Percentiles rank a stretch among this genome's conserved stretches.
phyloP scores from a whole-genome alignment of 1,140 invertebrate genomes.

The Lepeophtheirus salmonis region DNA sequence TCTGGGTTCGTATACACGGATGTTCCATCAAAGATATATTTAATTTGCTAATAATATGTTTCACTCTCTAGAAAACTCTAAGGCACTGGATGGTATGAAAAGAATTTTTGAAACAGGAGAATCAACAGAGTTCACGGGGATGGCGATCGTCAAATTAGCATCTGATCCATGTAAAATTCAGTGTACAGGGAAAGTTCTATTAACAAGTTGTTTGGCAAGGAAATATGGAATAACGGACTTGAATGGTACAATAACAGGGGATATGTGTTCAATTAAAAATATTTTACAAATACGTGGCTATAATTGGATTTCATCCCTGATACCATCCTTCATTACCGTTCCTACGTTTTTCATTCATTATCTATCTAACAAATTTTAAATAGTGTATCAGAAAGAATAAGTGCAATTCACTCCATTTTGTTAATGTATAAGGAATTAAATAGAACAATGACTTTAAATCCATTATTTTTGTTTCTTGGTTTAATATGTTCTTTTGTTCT shows the following conservation, averaged over 20 bases:
- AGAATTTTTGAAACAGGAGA: conserved; percentile 3
- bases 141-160: background rate
- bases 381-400: no score
- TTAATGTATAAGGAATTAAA: no score
- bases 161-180: background rate
- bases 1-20: background rate
- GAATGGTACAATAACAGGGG: conserved; percentile 3
- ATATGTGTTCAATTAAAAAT: background rate
- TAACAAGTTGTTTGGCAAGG: conserved; percentile 2
- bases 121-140: conserved; percentile 12
- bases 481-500: no score
- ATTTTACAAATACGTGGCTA: background rate
- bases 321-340: background rate
- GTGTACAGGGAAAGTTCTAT: background rate
- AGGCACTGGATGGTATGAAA: background rate
- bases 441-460: no score
- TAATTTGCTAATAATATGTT: conserved; percentile 4
- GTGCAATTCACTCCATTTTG: no score
- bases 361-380: conserved; percentile 7
- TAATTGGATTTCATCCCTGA: background rate
- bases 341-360: background rate
- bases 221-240: conserved; percentile 11
- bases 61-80: background rate
- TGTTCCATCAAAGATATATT: background rate
- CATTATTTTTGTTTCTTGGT: no score